Evolutionary conservation across 2,888 invertebrate genomes (phyloP).

Genomic region (Noctuana brunneofusca): DNA sequence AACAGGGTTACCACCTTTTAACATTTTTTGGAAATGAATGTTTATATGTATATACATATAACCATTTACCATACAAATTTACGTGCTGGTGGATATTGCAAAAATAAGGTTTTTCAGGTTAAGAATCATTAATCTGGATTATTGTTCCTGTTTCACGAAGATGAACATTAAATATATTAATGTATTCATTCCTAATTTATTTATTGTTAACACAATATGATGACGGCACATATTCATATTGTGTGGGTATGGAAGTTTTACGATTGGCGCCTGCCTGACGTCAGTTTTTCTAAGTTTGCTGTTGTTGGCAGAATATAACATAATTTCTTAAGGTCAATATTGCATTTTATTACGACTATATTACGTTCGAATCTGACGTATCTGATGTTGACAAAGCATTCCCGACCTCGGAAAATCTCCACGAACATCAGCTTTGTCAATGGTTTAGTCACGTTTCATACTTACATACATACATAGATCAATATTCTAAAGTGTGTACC

Average conservation of each 20-base stretch:
- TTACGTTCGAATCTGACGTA: neutral
- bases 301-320: neutral
- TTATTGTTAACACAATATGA: neutral
- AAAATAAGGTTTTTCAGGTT: too few relatives aligned
- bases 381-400: neutral
- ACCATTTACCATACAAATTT: too few relatives aligned
- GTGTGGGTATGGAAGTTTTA: neutral
- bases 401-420: neutral
- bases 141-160: neutral
- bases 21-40: too few relatives aligned
- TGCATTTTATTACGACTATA: neutral
- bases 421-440: neutral
- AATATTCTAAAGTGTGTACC: neutral
- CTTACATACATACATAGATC: neutral
- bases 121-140: too few relatives aligned
- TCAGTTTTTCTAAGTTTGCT: slow-evolving; percentile 5
- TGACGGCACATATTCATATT: slow-evolving; percentile 1
- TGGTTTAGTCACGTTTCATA: neutral
- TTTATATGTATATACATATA: too few relatives aligned
- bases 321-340: slow-evolving; percentile 8
- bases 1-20: neutral
- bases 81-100: too few relatives aligned
- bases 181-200: neutral
- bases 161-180: neutral
- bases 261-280: slow-evolving; percentile 11